Conservation (phyloP, 2,797 vertebrate genomes). For the Alectoris magna region DNA sequence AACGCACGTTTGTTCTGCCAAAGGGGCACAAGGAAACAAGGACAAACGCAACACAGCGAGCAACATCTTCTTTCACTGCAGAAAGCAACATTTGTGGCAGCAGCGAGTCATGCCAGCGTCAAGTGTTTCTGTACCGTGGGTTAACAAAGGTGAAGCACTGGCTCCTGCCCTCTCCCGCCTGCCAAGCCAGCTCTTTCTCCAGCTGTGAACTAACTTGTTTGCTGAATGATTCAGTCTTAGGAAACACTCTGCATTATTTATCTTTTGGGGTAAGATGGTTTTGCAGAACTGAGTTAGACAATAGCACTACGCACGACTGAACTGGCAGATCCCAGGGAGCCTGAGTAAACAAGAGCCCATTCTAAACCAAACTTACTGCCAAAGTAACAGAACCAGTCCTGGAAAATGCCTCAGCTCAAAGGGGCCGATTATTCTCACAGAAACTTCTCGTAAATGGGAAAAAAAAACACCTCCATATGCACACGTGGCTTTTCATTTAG, state of each 20-base stretch:
- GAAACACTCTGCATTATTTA: not conserved
- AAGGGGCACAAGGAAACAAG: slow-evolving; percentile 39
- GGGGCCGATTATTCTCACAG: not conserved
- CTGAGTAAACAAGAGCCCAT: not conserved
- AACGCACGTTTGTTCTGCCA: slow-evolving; percentile 23
- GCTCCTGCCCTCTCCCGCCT: not conserved
- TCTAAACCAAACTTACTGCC: not conserved
- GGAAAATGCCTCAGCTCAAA: not conserved
- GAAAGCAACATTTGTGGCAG: slow-evolving; percentile 43
- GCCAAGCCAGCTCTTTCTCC: not conserved
- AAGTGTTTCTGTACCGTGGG: not conserved
- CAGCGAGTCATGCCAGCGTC: slow-evolving; percentile 11
- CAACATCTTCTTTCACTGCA: slow-evolving; percentile 29
- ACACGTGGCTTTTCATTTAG: not conserved
- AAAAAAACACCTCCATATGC: rapidly evolving
- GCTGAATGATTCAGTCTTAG: not conserved
- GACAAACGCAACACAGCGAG: slow-evolving; percentile 46
- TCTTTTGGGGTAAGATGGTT: not conserved
- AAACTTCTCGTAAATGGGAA: not conserved
- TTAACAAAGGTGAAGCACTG: not conserved
- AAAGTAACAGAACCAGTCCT: not conserved
- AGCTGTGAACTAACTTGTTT: not conserved
- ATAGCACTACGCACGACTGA: not conserved
- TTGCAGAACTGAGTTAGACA: not conserved
- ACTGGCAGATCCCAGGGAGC: not conserved